Evolutionary conservation across 1,140 invertebrate species (phyloP), one percentile per base, ranked within the genome.

Genomic region (Monochamus saltuarius): DNA sequence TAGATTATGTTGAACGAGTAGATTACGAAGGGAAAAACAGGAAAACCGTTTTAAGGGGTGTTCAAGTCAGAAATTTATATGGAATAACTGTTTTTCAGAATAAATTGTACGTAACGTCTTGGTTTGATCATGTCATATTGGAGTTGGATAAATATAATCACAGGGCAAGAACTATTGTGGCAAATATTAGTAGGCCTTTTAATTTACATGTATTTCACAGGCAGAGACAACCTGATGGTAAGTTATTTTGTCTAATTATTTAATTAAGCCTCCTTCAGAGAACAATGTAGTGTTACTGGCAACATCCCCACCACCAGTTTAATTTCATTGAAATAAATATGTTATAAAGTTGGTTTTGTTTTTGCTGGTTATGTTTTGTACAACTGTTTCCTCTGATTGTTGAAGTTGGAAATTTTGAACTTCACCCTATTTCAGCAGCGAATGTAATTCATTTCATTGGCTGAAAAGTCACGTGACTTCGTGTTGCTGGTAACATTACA

Each of bases 21-120:
- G 83, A 88, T 78, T 90, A 90, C 73, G 80, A 87, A 71, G 88
- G 89, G 14, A 74, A 75, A 1, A 82, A 85, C 66, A 78, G 88
- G 43, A 82, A 80, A 75, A 88, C 86, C 0, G 77, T 91, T 14
- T 80, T 84, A 39, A 84, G 83, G 75, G 82, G 71, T 58, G 76
- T 75, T 9, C 72, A 89, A 84, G 84, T 85, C 1, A 82, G 85
- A 56, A 83, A 87, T 71, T 75, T 90, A 40, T 85, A 86, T 68
- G 84, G 85, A 29, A 80, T 92, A 35, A 82, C 84, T n/a, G 75
- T 90, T 22, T 87, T 91, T 73, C 86, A 88, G 73, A 84, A 83
- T 54, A 80, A 79, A 63, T 71, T 90, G 49, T 90, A 81, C 77
- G 78, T 88, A 47, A 84, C 88, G 35, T 83, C 83, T 45, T 89